Conservation (phyloP, 2,113 vertebrate genomes). For the Riparia riparia region DNA sequence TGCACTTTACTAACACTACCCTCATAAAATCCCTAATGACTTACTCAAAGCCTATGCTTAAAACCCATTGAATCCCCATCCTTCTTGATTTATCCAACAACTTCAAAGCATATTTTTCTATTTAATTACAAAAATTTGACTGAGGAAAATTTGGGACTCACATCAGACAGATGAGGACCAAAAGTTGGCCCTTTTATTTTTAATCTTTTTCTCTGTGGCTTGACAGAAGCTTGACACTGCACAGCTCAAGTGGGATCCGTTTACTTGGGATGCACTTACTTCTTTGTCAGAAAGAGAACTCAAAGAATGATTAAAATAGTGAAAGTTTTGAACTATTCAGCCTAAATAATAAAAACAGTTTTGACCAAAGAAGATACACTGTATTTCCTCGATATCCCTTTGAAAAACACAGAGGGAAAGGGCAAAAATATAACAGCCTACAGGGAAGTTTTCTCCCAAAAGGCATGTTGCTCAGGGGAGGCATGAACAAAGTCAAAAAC, state of each 20-base stretch:
- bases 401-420: not conserved
- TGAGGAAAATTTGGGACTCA: not conserved
- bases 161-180: not conserved
- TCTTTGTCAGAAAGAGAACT: not conserved
- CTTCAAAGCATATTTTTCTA: slow-evolving; percentile 25
- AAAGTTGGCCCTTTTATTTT: not conserved
- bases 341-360: not conserved
- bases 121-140: slow-evolving; percentile 12
- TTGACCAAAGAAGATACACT: not conserved
- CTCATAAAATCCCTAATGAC: not conserved
- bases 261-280: not conserved
- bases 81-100: slow-evolving; percentile 11
- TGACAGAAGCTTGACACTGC: not conserved
- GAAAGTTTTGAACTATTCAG: not conserved
- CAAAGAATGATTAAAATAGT: not conserved
- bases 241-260: not conserved
- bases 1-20: not conserved
- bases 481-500: not conserved
- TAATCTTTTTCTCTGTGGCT: not conserved
- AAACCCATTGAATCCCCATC: not conserved
- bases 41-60: not conserved
- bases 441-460: not conserved
- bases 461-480: not conserved
- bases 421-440: not conserved
- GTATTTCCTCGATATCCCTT: not conserved